phyloP scores from a whole-genome alignment of 2,888 invertebrate species.

The Cetonia aurata region DNA sequence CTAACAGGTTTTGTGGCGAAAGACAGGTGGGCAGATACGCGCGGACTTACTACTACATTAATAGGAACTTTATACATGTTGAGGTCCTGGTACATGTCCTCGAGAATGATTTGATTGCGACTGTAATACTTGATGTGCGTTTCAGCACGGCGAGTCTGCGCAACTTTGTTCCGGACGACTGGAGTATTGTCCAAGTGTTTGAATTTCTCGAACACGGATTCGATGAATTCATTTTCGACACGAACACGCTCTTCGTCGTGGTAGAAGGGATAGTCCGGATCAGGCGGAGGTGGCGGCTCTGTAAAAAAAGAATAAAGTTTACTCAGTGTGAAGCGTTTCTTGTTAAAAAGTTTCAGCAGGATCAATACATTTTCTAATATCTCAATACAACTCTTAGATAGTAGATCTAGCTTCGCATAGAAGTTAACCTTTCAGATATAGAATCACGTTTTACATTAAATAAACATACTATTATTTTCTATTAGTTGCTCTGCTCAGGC shows the following conservation, averaged over 20 bases:
- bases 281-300: slow-evolving; percentile 30
- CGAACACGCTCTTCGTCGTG: slow-evolving; percentile 39
- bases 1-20: slow-evolving; percentile 17
- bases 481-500: too few species aligned
- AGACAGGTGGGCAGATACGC: slow-evolving; percentile 39
- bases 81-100: slow-evolving; percentile 42
- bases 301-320: slow-evolving; percentile 17
- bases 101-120: slow-evolving; percentile 40
- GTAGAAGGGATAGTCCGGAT: slow-evolving; percentile 35
- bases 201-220: slow-evolving; percentile 40
- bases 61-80: slow-evolving; percentile 43
- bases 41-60: slow-evolving; percentile 30
- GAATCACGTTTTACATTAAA: too few species aligned
- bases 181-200: slow-evolving; percentile 38
- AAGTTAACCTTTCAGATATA: too few species aligned
- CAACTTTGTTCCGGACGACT: slow-evolving; percentile 30
- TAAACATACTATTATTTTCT: too few species aligned
- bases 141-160: slow-evolving; percentile 38
- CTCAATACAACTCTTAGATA: neutral
- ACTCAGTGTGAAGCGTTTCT: neutral
- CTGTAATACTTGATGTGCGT: slow-evolving; percentile 34
- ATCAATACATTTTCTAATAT: too few species aligned
- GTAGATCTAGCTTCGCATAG: too few species aligned
- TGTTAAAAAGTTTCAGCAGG: too few species aligned
- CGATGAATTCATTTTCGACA: slow-evolving; percentile 30